Base-by-base conservation (phyloP, 2,888 invertebrate genomes). In the Mimumesa dahlbomi region DNA sequence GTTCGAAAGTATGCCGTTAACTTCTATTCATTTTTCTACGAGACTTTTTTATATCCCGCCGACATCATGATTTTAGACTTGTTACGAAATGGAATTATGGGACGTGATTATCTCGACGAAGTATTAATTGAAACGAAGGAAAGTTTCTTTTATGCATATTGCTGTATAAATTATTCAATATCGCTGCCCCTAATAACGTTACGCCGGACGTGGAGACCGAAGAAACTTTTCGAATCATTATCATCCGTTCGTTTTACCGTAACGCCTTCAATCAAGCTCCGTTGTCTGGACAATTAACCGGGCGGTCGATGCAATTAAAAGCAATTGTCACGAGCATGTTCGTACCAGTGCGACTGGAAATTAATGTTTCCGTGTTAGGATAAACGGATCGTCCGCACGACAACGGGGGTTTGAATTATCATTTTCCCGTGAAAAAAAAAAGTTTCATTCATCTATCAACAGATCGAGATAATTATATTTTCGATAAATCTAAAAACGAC, bases 221-320 rank as follows among this genome's bases (percentile, higher is more conserved):
- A 56, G 72, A 54, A 72, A 72, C 73, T 72, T 64, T 61, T 73
- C 64, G 73, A 72, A 72, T 72, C 71, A 54, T 64, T 72, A 72
- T 58, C 65, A 57, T 72, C 61, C 54, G 71, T 72, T 72, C 71
- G 71, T 59, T 71, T 72, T 22, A 42, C 53, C 52, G 72, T 29
- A 40, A 29, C 72, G 65, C 53, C 72, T 72, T 72, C 71, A 72
- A 72, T 72, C 71, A 72, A 72, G 71, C 71, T 58, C 71, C 71
- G 71, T 72, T 72, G 71, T 52, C 76, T 76, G 59, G 59, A 61
- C 79, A 75, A 76, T 76, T 76, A 76, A 76, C 79, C 62, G 62
- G 65, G 54, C 75, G 71, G 79, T 63, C 75, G 76, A 75, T 75
- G 79, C 76, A 79, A 76, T 76, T 76, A 79, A 76, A 79, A 71